Evolutionary conservation across 2,113 vertebrate species (phyloP), one percentile per base, ranked within the genome.

Genomic region (Dryoscopus gambensis): DNA sequence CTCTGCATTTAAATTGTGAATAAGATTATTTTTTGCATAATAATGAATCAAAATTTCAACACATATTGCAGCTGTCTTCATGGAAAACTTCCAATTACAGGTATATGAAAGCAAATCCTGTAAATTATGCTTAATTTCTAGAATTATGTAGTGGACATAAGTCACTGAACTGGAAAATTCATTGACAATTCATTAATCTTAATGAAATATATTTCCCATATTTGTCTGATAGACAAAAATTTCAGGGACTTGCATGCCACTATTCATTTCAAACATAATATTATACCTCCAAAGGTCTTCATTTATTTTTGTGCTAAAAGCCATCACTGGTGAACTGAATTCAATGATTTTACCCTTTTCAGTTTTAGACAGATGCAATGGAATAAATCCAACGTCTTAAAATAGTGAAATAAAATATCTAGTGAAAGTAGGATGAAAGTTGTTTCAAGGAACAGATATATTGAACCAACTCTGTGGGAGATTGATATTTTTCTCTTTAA

Each of bases 301-400:
- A 67, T 87, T 94, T 96, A 60, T 94, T 94, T 89, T 86, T 91
- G 56, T 91, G 40, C 39, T 97, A 78, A 97, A 96, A 95, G 62
- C 31, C 35, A 57, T 93, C 70, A 86, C 28, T 87, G 53, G 73
- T 80, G 24, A 76, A 59, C 57, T 40, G 10, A 82, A 89, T 89
- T 65, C 67, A 67, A 44, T 64, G 14, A 84, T 95, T 91, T 85
- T 78, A 74, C 62, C 55, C 47, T 87, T 95, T 95, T 91, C 49
- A 78, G 62, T 95, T 96, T 87, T 78, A 90, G 76, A 92, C 52
- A 78, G 65, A 84, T 69, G 46, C n/a, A 82, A 59, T 59, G n/a
- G 24, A 95, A 89, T 69, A 92, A 79, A 87, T 46, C n/a, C 42
- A 50, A 35, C 35, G 17, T 24, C 63, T 90, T 84, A 47, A 89